Evolutionary conservation across 2,797 vertebrate species (phyloP), one percentile per base, ranked within the genome.

Genomic region (Buphagus erythrorhynchus): DNA sequence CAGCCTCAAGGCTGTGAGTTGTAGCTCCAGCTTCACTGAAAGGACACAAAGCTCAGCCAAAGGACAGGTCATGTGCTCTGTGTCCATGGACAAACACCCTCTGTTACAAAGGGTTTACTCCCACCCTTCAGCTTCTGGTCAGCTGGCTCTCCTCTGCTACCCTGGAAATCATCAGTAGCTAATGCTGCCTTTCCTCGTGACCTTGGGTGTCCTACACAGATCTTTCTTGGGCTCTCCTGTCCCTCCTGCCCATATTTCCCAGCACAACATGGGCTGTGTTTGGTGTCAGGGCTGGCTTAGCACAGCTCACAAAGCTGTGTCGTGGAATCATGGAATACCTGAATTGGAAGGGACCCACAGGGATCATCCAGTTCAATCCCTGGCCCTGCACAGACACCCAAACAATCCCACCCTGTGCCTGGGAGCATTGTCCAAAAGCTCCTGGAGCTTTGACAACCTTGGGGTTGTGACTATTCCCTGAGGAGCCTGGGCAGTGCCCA

Each of bases 361-460:
- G 33, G 25, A 40, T 16, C 38, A 46, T 10, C 25, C 24, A 58
- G 25, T 28, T 21, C 31, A 69, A 12, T 4, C 5, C 4, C 49
- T 69, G 57, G 3, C 29, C 3, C 43, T 77, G 43, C 21, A 24
- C 10, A 49, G 36, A 63, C 26, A n/a, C 8, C 29, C 58, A 33
- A 40, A 6, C 21, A 58, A 46, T 20, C 12, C 51, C 29, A 38
- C 3, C 25, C 45, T 28, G 25, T 19, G 8, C n/a, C 38, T 65
- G 17, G 0, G 24, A 57, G 38, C 0, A 0, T 1, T 71, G 43
- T 58, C 17, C 43, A 71, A 51, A 12, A 0, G 0, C 12, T 58
- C 25, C 38, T 31, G 17, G 43, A 43, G 63, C 49, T 69, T 36
- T 63, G 57, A 3, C 20, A 71, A 38, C 49, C 65, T 6, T 24